Evolutionary conservation across 1,140 invertebrate species (phyloP).

Genomic region (Planococcus citri): DNA sequence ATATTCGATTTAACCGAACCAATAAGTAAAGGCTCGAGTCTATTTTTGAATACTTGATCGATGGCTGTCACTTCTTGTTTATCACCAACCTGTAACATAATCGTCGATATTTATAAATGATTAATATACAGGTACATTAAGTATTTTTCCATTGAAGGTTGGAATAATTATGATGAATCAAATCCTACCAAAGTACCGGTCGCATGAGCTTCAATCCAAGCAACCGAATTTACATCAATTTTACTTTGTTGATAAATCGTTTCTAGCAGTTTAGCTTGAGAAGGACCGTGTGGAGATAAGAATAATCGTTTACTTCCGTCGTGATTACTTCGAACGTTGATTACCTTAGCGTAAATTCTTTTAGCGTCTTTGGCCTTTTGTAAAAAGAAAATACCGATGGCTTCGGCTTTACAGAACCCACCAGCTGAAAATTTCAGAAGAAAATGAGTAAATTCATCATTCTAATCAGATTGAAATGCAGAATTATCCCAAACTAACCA

Average conservation of each 20-base stretch:
- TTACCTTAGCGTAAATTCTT: constrained; percentile 44
- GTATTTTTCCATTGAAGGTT: no score
- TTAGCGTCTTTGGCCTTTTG: constrained; percentile 41
- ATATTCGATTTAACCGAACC: constrained; percentile 65
- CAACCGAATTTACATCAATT: constrained; percentile 41
- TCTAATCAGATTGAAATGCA: no score
- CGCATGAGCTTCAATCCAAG: constrained; percentile 30
- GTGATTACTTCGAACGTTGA: constrained; percentile 41
- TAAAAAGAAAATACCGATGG: constrained; percentile 41
- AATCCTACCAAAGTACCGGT: constrained; percentile 35
- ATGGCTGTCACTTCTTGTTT: constrained; percentile 51
- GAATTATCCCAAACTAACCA: no score
- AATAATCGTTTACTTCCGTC: constrained; percentile 44
- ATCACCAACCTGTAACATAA: constrained; percentile 38
- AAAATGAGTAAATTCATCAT: no score
- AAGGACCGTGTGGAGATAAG: background rate
- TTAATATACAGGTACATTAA: no score
- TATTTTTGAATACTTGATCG: constrained; percentile 42
- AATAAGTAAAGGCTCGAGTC: constrained; percentile 45
- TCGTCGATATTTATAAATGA: constrained; percentile 1
- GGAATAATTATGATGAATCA: no score
- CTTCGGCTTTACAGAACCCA: constrained; percentile 51
- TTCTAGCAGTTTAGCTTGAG: constrained; percentile 7
- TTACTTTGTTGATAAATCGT: constrained; percentile 29
- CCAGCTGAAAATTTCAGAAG: constrained; percentile 34